Conservation (phyloP, 2,797 vertebrate genomes). For the Labroides dimidiatus region DNA sequence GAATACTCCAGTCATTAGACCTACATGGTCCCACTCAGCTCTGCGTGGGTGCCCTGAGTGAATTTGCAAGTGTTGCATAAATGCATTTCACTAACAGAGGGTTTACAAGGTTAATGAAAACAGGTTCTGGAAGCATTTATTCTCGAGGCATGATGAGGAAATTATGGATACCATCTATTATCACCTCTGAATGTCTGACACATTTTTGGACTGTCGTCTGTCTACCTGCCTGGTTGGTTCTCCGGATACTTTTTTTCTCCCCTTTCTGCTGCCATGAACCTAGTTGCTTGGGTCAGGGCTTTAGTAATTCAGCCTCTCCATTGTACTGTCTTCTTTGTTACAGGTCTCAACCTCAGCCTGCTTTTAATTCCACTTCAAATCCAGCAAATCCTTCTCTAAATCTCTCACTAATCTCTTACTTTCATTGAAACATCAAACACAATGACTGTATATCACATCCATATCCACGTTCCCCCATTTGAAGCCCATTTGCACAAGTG, state of each 20-base stretch:
- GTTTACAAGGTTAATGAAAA: constrained; percentile 72
- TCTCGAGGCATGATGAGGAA: constrained; percentile 44
- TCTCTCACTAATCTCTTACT: too few relatives aligned
- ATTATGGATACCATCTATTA: constrained; percentile 66
- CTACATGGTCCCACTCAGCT: constrained; percentile 39
- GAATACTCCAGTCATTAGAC: constrained; percentile 69
- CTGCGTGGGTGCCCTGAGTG: constrained; percentile 7
- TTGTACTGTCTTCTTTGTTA: too few relatives aligned
- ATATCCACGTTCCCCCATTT: too few relatives aligned
- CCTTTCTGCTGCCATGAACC: constrained; percentile 12
- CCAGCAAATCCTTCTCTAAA: too few relatives aligned
- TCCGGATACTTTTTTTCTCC: not conserved
- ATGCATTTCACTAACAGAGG: constrained; percentile 46
- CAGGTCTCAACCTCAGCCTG: too few relatives aligned
- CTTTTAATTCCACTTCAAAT: too few relatives aligned
- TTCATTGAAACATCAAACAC: too few relatives aligned
- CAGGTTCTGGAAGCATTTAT: constrained; percentile 58
- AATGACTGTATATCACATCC: too few relatives aligned
- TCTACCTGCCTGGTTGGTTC: constrained; percentile 36
- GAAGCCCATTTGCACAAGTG: too few relatives aligned
- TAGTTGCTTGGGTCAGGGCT: not conserved
- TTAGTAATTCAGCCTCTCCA: not conserved
- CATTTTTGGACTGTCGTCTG: constrained; percentile 35
- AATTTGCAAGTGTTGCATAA: constrained; percentile 61
- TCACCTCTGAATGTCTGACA: constrained; percentile 63